phyloP scores from a whole-genome alignment of 2,113 vertebrate species.

The Hydrochoerus hydrochaeris region DNA sequence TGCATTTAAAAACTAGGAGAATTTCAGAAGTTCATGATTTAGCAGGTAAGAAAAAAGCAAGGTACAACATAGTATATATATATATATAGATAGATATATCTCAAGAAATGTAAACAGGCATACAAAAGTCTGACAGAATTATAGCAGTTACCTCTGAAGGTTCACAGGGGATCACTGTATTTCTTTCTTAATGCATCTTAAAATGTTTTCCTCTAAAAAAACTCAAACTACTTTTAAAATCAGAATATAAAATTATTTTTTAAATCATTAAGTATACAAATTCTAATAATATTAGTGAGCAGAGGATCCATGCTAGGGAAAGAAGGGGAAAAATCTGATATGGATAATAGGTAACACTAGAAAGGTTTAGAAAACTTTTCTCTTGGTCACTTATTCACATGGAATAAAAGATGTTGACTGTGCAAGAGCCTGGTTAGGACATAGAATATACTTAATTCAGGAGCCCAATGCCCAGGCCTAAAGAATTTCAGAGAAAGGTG shows the following conservation, averaged over 20 bases:
- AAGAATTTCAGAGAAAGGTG: not conserved
- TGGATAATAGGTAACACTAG: not conserved
- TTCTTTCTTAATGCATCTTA: constrained; percentile 6
- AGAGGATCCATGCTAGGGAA: not conserved
- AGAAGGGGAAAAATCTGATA: not conserved
- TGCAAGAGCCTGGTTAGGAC: not conserved
- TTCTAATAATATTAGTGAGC: not conserved
- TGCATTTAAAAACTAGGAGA: not conserved
- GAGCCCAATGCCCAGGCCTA: not conserved
- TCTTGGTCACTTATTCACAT: not conserved
- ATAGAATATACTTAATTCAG: not conserved
- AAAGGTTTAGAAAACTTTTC: constrained; percentile 26
- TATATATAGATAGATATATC: not conserved
- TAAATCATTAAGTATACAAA: constrained; percentile 32
- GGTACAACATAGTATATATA: not conserved
- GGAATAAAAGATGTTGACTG: constrained; percentile 12
- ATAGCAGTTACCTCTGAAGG: constrained; percentile 2
- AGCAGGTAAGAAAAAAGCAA: not conserved
- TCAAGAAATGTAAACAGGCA: not conserved
- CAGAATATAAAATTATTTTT: constrained; percentile 7
- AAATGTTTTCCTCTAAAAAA: constrained; percentile 30
- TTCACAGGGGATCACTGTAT: not conserved
- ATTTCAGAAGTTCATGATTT: not conserved
- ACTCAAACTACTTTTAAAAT: constrained; percentile 50
- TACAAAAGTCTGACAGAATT: not conserved